phyloP scores from a whole-genome alignment of 2,797 vertebrate species.

The Sciurus vulgaris region DNA sequence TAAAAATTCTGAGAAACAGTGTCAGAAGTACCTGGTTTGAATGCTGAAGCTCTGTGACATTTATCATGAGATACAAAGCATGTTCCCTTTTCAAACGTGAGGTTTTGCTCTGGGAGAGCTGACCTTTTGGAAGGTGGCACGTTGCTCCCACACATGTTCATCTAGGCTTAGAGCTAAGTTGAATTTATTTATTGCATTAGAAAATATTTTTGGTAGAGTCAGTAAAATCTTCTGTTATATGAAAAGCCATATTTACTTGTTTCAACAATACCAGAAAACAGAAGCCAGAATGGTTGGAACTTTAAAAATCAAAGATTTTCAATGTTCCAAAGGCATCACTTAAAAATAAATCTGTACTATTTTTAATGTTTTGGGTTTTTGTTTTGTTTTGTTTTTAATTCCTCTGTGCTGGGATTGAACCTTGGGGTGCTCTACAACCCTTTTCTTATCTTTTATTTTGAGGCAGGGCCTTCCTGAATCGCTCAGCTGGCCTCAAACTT shows the following conservation, averaged over 20 bases:
- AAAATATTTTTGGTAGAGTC: neutral
- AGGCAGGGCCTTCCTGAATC: too few species aligned
- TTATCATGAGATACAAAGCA: neutral
- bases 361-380: too few species aligned
- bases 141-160: neutral
- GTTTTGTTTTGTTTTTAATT: too few species aligned
- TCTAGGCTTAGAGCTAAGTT: neutral
- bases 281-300: constrained; percentile 19
- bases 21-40: neutral
- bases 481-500: too few species aligned
- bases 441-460: too few species aligned
- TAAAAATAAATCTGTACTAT: too few species aligned
- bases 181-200: constrained; percentile 39
- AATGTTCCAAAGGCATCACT: too few species aligned
- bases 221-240: neutral
- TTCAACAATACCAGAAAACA: constrained; percentile 53
- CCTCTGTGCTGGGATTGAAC: too few species aligned
- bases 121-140: constrained; percentile 10
- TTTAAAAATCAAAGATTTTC: constrained; percentile 50
- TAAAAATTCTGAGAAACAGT: neutral
- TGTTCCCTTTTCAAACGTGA: neutral
- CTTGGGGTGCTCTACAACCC: too few species aligned
- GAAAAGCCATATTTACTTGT: constrained; percentile 1
- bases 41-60: neutral
- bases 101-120: neutral